A percentile compares a stretch with the other conserved stretches of the same genome.
Evolutionary conservation across 2,888 invertebrate genomes (phyloP).

Genomic region (Rosalia funebris): DNA sequence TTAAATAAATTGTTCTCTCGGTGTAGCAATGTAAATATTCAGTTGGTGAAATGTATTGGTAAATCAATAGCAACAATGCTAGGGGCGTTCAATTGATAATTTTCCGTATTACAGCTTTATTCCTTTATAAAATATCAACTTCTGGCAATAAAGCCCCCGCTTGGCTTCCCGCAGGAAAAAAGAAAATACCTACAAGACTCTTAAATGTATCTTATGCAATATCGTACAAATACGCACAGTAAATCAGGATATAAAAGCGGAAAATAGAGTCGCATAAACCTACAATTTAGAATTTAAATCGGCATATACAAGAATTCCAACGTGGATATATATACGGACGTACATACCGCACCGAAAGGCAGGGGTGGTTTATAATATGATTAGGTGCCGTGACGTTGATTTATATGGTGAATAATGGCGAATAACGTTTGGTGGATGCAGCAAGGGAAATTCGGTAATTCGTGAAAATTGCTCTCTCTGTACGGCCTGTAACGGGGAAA

Average conservation of each 20-base stretch:
- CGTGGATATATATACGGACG: constrained; percentile 1
- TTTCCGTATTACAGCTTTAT: too few relatives aligned
- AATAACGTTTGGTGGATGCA: constrained; percentile 46
- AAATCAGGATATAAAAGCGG: constrained; percentile 39
- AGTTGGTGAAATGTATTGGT: too few relatives aligned
- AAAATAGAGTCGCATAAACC: constrained; percentile 29
- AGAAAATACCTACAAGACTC: constrained; percentile 1
- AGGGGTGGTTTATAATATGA: constrained; percentile 48
- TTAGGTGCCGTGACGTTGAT: constrained; percentile 53
- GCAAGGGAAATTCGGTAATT: constrained; percentile 46
- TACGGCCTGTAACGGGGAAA: constrained; percentile 31
- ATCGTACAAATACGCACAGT: constrained; percentile 24
- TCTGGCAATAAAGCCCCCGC: background rate
- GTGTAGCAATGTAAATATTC: too few relatives aligned
- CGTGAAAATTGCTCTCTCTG: constrained; percentile 41
- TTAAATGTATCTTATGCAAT: constrained; percentile 15
- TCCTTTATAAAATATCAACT: too few relatives aligned
- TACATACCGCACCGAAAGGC: constrained; percentile 17
- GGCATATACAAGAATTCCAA: constrained; percentile 5
- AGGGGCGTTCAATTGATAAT: too few relatives aligned
- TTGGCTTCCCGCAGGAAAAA: background rate
- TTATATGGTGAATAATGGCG: constrained; percentile 53
- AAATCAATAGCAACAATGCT: too few relatives aligned
- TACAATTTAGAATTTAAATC: constrained; percentile 20
- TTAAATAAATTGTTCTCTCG: too few relatives aligned